Percentiles rank a stretch among this genome's conserved stretches.
phyloP scores from a whole-genome alignment of 1,140 invertebrate genomes.

The Battus philenor region DNA sequence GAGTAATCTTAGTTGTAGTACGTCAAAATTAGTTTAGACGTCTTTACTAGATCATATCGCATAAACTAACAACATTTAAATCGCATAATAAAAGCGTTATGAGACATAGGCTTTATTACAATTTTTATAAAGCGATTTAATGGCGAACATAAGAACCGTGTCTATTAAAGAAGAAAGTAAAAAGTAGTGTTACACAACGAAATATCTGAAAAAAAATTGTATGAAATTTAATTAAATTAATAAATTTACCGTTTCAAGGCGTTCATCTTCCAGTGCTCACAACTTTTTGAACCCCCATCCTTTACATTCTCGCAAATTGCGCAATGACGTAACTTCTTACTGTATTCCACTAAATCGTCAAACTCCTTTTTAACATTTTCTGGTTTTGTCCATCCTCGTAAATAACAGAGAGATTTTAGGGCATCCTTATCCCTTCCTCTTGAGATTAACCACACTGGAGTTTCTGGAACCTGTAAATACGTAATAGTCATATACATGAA shows the following conservation, averaged over 20 bases:
- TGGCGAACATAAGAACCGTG: neutral
- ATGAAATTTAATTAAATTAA: slow-evolving; percentile 1
- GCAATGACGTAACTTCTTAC: slow-evolving; percentile 47
- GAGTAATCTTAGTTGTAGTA: neutral
- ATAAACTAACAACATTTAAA: too few species aligned
- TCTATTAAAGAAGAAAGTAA: neutral
- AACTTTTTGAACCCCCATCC: slow-evolving; percentile 25
- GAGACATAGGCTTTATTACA: neutral
- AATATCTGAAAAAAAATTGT: neutral
- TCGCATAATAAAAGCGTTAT: too few species aligned
- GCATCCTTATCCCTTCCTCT: slow-evolving; percentile 72
- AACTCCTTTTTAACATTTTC: slow-evolving; percentile 71
- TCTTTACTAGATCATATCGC: neutral
- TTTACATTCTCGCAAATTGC: slow-evolving; percentile 42
- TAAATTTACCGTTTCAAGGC: slow-evolving; percentile 38
- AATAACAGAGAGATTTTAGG: slow-evolving; percentile 66
- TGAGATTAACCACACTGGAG: slow-evolving; percentile 79
- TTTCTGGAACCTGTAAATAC: slow-evolving; percentile 79
- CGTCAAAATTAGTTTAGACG: neutral
- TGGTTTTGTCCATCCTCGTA: slow-evolving; percentile 72
- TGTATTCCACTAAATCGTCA: slow-evolving; percentile 50
- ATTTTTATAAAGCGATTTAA: neutral
- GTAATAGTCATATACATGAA: too few species aligned
- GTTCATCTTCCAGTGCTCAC: slow-evolving; percentile 52
- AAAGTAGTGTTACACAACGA: neutral